Percentiles rank a stretch among this genome's conserved stretches.
These are phyloP conservation scores for Enoplosus armatus DNA, from an alignment of 2,797 vertebrate species.

Conservation along the genomic window DNA sequence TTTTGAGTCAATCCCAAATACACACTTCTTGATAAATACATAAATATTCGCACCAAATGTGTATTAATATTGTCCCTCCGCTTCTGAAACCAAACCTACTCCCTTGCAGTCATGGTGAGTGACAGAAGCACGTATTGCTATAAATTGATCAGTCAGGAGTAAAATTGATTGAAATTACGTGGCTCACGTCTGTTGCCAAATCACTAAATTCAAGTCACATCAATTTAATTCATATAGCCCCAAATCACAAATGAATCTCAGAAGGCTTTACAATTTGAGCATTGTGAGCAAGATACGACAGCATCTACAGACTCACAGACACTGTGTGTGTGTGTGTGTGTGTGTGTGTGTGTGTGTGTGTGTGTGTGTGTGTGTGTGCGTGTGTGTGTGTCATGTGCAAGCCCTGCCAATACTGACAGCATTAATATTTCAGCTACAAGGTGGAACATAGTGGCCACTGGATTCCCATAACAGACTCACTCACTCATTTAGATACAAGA, in stretches of 20 bases:
- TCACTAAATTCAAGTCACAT: slow-evolving; percentile 21
- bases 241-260: neutral
- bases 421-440: slow-evolving; percentile 78
- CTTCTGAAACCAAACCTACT: neutral
- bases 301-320: slow-evolving; percentile 6
- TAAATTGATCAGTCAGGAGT: slow-evolving; percentile 9
- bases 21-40: neutral
- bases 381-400: slow-evolving; percentile 21
- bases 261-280: neutral
- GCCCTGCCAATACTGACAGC: slow-evolving; percentile 57
- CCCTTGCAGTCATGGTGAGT: neutral
- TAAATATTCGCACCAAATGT: neutral
- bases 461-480: slow-evolving; percentile 67
- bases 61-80: neutral
- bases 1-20: neutral
- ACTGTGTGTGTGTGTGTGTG: neutral
- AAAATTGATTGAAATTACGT: slow-evolving; percentile 14
- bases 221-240: slow-evolving; percentile 15
- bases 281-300: neutral
- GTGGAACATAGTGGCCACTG: slow-evolving; percentile 72
- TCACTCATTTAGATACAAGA: slow-evolving; percentile 70
- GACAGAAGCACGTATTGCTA: neutral
- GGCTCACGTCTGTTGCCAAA: slow-evolving; percentile 8
- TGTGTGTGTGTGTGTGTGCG: neutral
- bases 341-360: slow-evolving; percentile 3